Evolutionary conservation across 1,140 invertebrate species (phyloP).

Genomic region (Bradynema listronoti): DNA sequence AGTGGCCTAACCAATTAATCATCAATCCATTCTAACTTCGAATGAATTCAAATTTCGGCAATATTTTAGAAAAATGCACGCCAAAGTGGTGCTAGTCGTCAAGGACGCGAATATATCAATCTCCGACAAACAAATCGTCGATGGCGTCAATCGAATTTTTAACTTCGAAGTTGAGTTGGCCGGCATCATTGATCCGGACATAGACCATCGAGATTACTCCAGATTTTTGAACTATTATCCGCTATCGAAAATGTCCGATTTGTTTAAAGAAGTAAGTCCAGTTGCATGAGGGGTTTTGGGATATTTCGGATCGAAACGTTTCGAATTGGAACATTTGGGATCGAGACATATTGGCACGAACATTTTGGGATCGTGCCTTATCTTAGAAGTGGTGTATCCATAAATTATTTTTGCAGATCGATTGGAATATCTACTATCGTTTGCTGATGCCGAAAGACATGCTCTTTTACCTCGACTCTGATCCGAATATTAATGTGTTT

Average conservation of each 20-base stretch:
- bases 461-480: slow-evolving; percentile 36
- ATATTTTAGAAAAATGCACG: too few relatives aligned
- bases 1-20: too few relatives aligned
- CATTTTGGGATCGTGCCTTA: too few relatives aligned
- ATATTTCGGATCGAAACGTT: slow-evolving; percentile 36
- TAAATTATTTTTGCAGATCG: slow-evolving; percentile 14
- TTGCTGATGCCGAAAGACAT: slow-evolving; percentile 40
- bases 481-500: slow-evolving; percentile 39
- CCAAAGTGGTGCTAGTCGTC: too few relatives aligned
- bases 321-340: too few relatives aligned
- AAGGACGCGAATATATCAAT: too few relatives aligned
- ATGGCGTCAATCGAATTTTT: too few relatives aligned
- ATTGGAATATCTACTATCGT: slow-evolving; percentile 44
- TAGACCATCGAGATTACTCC: slow-evolving; percentile 55
- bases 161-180: slow-evolving; percentile 42
- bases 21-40: too few relatives aligned
- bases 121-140: too few relatives aligned
- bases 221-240: slow-evolving; percentile 47
- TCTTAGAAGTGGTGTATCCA: too few relatives aligned
- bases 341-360: slow-evolving; percentile 27
- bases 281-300: slow-evolving; percentile 12
- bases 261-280: slow-evolving; percentile 39
- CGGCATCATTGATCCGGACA: slow-evolving; percentile 46
- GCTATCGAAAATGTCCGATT: slow-evolving; percentile 35
- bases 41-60: too few relatives aligned